phyloP scores from a whole-genome alignment of 2,797 vertebrate species.

The Telmatherina bonti region DNA sequence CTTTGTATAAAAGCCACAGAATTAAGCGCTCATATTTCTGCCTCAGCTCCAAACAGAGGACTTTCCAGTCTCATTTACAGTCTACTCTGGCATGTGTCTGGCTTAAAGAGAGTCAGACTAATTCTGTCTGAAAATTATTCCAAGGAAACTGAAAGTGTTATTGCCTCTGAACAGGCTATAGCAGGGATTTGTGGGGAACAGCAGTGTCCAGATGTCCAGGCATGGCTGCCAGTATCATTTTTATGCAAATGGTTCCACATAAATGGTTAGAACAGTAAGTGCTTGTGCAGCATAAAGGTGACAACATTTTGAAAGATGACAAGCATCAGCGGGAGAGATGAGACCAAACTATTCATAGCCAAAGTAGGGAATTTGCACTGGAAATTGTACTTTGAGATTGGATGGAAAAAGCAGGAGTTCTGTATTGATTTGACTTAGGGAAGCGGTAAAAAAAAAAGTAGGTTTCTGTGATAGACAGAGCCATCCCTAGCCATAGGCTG shows the following conservation, averaged over 20 bases:
- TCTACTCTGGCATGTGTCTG: conserved; percentile 61
- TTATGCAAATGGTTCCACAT: conserved; percentile 66
- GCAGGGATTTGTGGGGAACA: conserved; percentile 52
- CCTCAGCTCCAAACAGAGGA: conserved; percentile 36
- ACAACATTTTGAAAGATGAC: conserved; percentile 49
- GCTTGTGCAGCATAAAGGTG: conserved; percentile 48
- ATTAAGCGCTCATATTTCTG: conserved; percentile 47
- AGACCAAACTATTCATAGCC: conserved; percentile 43
- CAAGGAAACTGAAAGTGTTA: conserved; percentile 64
- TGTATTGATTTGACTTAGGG: conserved; percentile 60
- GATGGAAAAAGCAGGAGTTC: conserved; percentile 36
- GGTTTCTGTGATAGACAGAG: conserved; percentile 3
- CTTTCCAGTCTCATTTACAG: conserved; percentile 62
- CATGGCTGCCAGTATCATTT: conserved; percentile 68
- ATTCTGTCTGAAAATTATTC: conserved; percentile 71
- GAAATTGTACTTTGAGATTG: conserved; percentile 44
- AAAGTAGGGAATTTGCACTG: conserved; percentile 37
- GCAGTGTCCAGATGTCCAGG: conserved; percentile 64
- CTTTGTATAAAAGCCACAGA: conserved; percentile 49
- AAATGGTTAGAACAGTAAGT: conserved; percentile 55
- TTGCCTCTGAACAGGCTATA: conserved; percentile 56
- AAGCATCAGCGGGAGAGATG: conserved; percentile 46
- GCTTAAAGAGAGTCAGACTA: conserved; percentile 66
- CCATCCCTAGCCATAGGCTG: too few species aligned
- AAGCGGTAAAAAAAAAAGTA: conserved; percentile 30